Evolutionary conservation across 2,797 vertebrate species (phyloP).

Genomic region (Tokudaia tokunoshimensis): DNA sequence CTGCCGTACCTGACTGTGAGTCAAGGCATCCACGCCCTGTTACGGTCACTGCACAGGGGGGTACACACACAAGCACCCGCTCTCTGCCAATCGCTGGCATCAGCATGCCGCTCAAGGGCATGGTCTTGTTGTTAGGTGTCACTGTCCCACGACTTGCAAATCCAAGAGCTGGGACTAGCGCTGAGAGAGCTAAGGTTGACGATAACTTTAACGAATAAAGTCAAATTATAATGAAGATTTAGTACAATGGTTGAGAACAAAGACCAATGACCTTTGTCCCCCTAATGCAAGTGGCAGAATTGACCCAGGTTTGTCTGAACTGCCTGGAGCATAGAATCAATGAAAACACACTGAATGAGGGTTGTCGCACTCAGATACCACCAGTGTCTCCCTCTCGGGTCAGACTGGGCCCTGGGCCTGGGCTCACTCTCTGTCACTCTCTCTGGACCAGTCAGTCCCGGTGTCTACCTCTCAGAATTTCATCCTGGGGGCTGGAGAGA

Average conservation of each 20-base stretch:
- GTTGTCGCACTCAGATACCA: not conserved
- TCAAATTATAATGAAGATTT: not conserved
- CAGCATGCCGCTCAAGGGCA: not conserved
- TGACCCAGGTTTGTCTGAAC: not conserved
- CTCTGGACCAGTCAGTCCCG: too few relatives aligned
- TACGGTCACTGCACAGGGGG: not conserved
- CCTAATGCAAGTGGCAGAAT: not conserved
- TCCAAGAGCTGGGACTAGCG: not conserved
- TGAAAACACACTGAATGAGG: too few relatives aligned
- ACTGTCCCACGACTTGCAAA: not conserved
- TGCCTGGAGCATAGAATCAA: not conserved
- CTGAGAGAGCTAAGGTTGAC: not conserved
- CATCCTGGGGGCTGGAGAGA: not conserved
- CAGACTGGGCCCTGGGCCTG: not conserved
- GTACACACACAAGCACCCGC: not conserved
- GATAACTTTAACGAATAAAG: not conserved
- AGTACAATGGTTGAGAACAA: not conserved
- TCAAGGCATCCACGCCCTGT: not conserved
- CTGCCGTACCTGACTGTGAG: not conserved
- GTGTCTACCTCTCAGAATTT: not conserved
- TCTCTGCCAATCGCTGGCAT: not conserved
- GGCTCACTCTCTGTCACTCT: not conserved
- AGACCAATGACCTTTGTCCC: not conserved
- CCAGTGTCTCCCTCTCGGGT: not conserved
- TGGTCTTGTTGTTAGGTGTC: rapidly evolving